Percentiles rank a stretch among this genome's conserved stretches.
Evolutionary conservation across 2,797 vertebrate species (phyloP).

Genomic region (Poecilia picta): DNA sequence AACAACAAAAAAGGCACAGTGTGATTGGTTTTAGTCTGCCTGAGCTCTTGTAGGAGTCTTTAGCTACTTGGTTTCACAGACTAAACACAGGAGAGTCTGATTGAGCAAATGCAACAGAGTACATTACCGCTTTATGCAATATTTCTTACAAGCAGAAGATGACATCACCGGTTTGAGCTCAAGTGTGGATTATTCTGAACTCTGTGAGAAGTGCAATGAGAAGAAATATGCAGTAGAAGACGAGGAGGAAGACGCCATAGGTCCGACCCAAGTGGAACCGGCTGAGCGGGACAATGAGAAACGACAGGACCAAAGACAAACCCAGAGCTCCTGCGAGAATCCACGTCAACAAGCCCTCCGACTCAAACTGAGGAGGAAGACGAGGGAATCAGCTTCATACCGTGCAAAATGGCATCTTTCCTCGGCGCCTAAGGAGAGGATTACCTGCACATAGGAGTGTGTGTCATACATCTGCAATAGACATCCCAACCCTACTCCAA

Average conservation of each 20-base stretch:
- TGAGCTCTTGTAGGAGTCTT: conserved; percentile 33
- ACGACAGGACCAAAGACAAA: conserved; percentile 90
- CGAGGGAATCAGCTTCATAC: conserved; percentile 6
- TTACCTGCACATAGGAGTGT: conserved; percentile 82
- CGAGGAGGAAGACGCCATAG: conserved; percentile 85
- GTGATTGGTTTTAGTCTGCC: conserved; percentile 29
- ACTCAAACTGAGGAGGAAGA: conserved; percentile 84
- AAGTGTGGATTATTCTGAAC: conserved; percentile 82
- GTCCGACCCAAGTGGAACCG: conserved; percentile 87
- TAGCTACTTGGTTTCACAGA: conserved; percentile 21
- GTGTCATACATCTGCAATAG: conserved; percentile 84
- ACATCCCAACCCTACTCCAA: conserved; percentile 93
- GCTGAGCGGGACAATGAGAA: conserved; percentile 86
- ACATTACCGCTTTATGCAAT: conserved; percentile 22
- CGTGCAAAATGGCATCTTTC: conserved; percentile 1
- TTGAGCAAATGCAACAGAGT: conserved; percentile 15
- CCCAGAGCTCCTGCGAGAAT: conserved; percentile 88
- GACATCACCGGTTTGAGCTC: conserved; percentile 3
- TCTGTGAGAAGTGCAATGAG: conserved; percentile 90
- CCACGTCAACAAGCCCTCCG: conserved; percentile 89
- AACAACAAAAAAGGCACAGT: conserved; percentile 52
- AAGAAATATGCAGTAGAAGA: conserved; percentile 1
- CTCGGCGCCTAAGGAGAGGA: neutral
- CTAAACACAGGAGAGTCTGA: neutral
- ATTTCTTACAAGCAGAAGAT: conserved; percentile 22